phyloP scores from a whole-genome alignment of 2,113 vertebrate species.

The Scomber japonicus region DNA sequence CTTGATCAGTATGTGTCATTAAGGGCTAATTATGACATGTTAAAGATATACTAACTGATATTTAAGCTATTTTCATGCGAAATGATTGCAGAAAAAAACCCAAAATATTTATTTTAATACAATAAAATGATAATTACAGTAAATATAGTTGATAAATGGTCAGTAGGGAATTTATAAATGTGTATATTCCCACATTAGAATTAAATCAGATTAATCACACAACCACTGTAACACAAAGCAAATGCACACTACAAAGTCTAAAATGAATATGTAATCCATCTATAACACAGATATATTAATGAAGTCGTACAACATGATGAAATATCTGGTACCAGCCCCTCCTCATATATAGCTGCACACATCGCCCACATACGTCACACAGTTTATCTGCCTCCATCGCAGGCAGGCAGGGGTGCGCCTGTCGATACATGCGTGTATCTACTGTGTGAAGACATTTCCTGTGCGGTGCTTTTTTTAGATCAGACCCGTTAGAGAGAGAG shows the following conservation, averaged over 20 bases:
- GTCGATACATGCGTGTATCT: conserved; percentile 54
- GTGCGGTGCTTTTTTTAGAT: conserved; percentile 70
- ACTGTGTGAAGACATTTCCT: conserved; percentile 65
- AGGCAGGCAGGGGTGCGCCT: conserved; percentile 6
- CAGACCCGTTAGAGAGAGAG: conserved; percentile 47
- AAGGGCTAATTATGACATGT: not conserved
- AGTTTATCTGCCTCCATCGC: conserved; percentile 37
- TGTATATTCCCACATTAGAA: not conserved
- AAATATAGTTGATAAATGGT: too few species aligned
- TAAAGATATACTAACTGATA: not conserved
- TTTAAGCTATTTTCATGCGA: too few species aligned
- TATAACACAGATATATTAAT: not conserved
- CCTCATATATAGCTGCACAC: conserved; percentile 16
- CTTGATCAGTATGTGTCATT: not conserved
- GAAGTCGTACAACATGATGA: not conserved
- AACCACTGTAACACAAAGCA: not conserved
- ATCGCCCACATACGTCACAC: not conserved
- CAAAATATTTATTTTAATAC: too few species aligned
- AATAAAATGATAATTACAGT: too few species aligned
- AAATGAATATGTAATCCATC: not conserved
- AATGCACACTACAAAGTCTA: not conserved
- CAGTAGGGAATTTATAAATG: too few species aligned
- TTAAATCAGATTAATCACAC: not conserved
- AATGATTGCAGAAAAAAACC: too few species aligned
- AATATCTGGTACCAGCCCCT: not conserved